Evolutionary conservation across 2,888 invertebrate species (phyloP).

Genomic region (Ophion costatus): DNA sequence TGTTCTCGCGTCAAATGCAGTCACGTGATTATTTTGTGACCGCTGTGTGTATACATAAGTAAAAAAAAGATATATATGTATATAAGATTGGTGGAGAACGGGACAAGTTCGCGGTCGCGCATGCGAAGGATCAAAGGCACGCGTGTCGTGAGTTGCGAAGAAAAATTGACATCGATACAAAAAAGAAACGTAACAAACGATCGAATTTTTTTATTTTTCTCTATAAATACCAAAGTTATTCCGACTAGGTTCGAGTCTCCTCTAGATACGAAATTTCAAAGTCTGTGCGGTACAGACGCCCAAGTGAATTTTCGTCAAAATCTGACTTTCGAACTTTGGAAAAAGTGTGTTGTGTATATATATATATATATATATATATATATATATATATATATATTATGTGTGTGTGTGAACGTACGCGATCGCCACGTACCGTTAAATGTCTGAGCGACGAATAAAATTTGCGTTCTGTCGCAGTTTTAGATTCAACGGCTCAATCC

Average conservation of each 20-base stretch:
- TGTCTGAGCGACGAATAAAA: conserved; percentile 10
- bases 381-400: too few relatives aligned
- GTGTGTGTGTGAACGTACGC: conserved; percentile 4
- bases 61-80: not conserved
- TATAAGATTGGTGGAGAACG: not conserved
- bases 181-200: not conserved
- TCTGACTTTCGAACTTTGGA: conserved; percentile 12
- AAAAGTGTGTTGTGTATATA: not conserved
- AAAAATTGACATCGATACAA: not conserved
- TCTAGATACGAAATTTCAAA: not conserved
- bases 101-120: conserved; percentile 21
- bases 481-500: not conserved
- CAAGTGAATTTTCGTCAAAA: conserved; percentile 2
- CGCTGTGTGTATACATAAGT: not conserved
- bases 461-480: not conserved
- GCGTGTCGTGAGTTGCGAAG: conserved; percentile 1
- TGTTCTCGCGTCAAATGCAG: conserved; percentile 30
- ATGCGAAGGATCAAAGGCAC: conserved; percentile 13
- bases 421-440: conserved; percentile 10
- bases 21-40: conserved; percentile 38
- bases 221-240: not conserved
- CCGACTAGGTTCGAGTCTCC: not conserved
- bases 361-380: not conserved
- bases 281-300: not conserved
- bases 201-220: not conserved